Conservation (phyloP, 2,113 vertebrate species). For the Elephas maximus region DNA sequence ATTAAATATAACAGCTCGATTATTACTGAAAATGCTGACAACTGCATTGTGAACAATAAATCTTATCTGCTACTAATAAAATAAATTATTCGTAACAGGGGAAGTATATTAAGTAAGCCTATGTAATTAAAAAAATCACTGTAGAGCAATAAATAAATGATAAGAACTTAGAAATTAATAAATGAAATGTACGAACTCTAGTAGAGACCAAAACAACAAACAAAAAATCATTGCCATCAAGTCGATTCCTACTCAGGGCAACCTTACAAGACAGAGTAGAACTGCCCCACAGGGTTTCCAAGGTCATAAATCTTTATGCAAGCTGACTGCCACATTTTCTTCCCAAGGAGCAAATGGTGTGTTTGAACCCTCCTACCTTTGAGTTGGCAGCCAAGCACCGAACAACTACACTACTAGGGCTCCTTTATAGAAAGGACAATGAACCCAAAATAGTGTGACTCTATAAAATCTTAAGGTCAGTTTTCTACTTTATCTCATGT, state of each 20-base stretch:
- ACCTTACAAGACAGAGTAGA: background rate
- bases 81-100: background rate
- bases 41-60: background rate
- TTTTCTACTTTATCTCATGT: background rate
- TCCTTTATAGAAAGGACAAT: background rate
- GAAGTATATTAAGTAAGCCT: background rate
- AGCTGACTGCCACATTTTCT: background rate
- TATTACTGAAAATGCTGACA: background rate
- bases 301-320: background rate
- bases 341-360: background rate
- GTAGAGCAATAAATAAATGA: constrained; percentile 1
- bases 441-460: background rate
- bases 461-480: background rate
- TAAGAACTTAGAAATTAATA: background rate
- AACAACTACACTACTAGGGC: background rate
- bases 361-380: background rate
- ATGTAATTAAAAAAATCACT: background rate
- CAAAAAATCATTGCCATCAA: too few species aligned
- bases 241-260: too few species aligned
- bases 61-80: background rate
- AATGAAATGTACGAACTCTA: constrained; percentile 36
- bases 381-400: background rate
- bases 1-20: background rate
- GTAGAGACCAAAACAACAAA: background rate
- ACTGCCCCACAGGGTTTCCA: background rate